phyloP scores from a whole-genome alignment of 2,113 vertebrate species.

The Myrmecobius fasciatus region DNA sequence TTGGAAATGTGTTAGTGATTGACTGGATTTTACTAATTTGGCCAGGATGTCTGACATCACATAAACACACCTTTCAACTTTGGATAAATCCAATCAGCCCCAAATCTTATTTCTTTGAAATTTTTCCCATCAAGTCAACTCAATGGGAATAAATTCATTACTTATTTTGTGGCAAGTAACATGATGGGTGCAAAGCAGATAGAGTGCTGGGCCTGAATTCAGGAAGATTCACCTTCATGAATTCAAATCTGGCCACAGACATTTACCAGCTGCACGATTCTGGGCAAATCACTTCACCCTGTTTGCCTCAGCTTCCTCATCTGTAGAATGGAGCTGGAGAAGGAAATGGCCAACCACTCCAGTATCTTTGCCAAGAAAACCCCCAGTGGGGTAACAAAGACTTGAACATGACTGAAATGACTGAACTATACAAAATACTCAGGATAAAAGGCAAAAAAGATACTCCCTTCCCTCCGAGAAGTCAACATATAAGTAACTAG shows the following conservation, averaged over 20 bases:
- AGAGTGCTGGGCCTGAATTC: background rate
- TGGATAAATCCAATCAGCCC: background rate
- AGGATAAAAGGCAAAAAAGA: background rate
- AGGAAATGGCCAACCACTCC: background rate
- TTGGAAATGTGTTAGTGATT: slow-evolving; percentile 22
- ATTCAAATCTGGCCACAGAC: background rate
- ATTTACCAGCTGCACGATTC: background rate
- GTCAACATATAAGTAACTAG: background rate
- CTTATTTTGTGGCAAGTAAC: background rate
- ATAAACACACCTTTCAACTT: background rate
- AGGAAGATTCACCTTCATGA: background rate
- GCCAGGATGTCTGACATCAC: background rate
- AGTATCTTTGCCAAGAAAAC: background rate
- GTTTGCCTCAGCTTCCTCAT: background rate
- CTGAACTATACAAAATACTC: background rate
- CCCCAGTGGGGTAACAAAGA: background rate
- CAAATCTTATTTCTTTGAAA: background rate
- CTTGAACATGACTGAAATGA: background rate
- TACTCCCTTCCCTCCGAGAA: background rate
- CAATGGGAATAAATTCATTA: background rate
- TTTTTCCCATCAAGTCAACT: background rate
- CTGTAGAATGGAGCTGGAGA: background rate
- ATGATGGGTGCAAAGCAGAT: background rate
- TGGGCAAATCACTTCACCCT: background rate
- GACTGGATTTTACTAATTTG: background rate